Base-by-base conservation (phyloP, 2,113 vertebrate genomes). In the Neopipo cinnamomea region DNA sequence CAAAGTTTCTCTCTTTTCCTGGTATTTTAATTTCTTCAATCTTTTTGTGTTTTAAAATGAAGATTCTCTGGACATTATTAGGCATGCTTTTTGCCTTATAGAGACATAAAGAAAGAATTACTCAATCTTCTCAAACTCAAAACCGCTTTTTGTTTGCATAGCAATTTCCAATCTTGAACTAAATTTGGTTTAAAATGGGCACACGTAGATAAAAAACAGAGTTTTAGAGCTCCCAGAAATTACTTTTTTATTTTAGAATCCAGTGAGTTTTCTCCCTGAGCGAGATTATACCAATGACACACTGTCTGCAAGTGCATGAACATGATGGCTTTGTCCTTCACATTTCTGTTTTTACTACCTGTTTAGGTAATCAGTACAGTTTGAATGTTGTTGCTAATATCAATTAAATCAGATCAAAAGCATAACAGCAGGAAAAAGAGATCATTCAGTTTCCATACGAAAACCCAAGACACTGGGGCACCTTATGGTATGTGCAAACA, bases 401-500 rank as follows among this genome's bases (percentile, higher is more conserved):
- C 96, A 98, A 97, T 97, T 98, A 98, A 98, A 98, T 96, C 97
- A 95, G 97, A 97, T 98, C 96, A 98, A 97, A 98, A 98, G 95
- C 96, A 75, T 97, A 97, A 97, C 96, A 97, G 95, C 94, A 96
- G 96, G 95, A 89, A 93, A 94, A 96, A 96, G 81, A 96, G 89
- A 97, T 97, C 96, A 97, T 89, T 81, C 96, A 97, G 96, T 96
- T 97, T 96, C 91, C 88, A 89, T 91, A 95, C 66, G 91, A 98
- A 98, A 98, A 92, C 98, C 97, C 98, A 96, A 98, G 98, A 97
- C 95, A 20, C 93, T 72, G 62, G 91, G 92, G 89, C 94, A 97
- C 98, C 98, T 98, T 98, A 98, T 98, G 98, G 96, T 98, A 95
- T 94, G 98, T 97, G 98, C 97, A 97, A 97, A 98, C 97, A 98